Conservation (phyloP, 2,888 invertebrate genomes). For the Terebella lapidaria region DNA sequence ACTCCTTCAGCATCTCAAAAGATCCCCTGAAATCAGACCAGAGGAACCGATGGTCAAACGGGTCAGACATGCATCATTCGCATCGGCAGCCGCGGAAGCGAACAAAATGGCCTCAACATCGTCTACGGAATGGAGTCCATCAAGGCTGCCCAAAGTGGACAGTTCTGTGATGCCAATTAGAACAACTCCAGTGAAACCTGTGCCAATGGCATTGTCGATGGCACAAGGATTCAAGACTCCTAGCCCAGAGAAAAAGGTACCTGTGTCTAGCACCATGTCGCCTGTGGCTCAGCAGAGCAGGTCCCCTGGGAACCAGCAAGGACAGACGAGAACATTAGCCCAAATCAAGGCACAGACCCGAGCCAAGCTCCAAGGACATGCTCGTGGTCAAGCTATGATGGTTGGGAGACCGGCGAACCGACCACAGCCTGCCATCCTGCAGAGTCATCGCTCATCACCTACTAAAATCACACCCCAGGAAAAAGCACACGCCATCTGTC, state of each 20-base stretch:
- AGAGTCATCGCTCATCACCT: not conserved
- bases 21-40: not conserved
- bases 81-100: not conserved
- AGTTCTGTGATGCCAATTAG: not conserved
- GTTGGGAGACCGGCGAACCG: not conserved
- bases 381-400: not conserved
- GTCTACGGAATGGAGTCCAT: not conserved
- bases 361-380: conserved; percentile 10
- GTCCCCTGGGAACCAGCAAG: conserved; percentile 2
- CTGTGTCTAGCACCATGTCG: not conserved
- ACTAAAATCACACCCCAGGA: not conserved
- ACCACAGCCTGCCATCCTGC: not conserved
- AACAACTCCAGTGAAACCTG: not conserved
- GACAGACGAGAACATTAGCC: conserved; percentile 45
- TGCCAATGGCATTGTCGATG: not conserved
- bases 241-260: not conserved
- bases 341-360: conserved; percentile 47
- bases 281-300: not conserved
- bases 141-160: not conserved
- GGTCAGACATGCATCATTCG: not conserved
- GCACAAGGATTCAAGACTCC: not conserved
- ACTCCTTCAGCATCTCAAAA: not conserved
- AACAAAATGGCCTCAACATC: not conserved
- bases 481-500: not conserved
- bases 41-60: not conserved